Conservation (phyloP, 2,113 vertebrate genomes). For the Hassar affinis region DNA sequence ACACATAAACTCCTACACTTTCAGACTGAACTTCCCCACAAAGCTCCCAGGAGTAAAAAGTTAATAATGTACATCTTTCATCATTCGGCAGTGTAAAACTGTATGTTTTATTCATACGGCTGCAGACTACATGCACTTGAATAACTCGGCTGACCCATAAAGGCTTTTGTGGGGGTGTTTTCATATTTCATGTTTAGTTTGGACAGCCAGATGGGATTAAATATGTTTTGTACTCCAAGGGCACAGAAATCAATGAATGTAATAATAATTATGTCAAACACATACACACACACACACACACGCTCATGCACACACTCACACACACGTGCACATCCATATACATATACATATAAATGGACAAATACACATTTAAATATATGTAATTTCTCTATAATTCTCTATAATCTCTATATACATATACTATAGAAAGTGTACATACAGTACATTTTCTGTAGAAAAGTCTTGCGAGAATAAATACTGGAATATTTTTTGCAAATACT, state of each 20-base stretch:
- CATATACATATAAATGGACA: too few relatives aligned
- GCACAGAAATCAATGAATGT: slow-evolving; percentile 22
- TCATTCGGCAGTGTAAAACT: slow-evolving; percentile 38
- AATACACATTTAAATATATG: too few relatives aligned
- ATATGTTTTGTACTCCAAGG: slow-evolving; percentile 34
- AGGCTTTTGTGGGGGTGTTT: slow-evolving; percentile 26
- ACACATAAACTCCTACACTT: not conserved
- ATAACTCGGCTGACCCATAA: not conserved
- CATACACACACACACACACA: not conserved
- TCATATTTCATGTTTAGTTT: slow-evolving; percentile 32
- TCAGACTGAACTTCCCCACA: not conserved
- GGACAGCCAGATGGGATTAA: slow-evolving; percentile 33
- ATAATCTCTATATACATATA: not conserved
- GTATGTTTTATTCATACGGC: slow-evolving; percentile 48
- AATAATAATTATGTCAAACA: not conserved
- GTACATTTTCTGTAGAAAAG: not conserved
- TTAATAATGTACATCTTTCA: slow-evolving; percentile 43
- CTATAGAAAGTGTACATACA: not conserved
- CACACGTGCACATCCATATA: too few relatives aligned
- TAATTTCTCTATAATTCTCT: too few relatives aligned
- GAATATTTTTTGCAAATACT: not conserved
- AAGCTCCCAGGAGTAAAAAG: not conserved
- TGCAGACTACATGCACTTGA: slow-evolving; percentile 44
- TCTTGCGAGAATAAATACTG: not conserved
- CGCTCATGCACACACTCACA: not conserved